Conservation (phyloP, 2,113 vertebrate genomes). For the Anguilla rostrata region DNA sequence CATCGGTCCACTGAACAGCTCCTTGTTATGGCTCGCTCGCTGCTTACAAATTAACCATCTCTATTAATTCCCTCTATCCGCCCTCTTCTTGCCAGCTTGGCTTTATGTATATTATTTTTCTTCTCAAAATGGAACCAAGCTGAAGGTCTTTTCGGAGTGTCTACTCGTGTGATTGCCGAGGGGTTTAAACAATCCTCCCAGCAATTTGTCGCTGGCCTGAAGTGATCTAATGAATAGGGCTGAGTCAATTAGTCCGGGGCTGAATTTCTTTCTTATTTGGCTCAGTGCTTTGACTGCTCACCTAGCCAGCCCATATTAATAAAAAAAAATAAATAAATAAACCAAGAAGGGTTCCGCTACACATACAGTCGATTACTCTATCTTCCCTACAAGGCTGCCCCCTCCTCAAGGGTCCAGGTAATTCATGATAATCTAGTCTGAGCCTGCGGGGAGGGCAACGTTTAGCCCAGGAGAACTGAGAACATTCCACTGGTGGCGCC, state of each 20-base stretch:
- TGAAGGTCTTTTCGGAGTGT: constrained; percentile 1
- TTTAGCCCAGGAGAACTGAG: neutral
- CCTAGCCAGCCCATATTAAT: constrained; percentile 28
- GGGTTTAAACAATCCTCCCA: constrained; percentile 30
- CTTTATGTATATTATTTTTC: constrained; percentile 15
- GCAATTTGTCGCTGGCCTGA: constrained; percentile 29
- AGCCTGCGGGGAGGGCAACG: constrained; percentile 19
- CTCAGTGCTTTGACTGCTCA: constrained; percentile 4
- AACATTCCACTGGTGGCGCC: constrained; percentile 1
- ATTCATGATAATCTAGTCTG: constrained; percentile 43
- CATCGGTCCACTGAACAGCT: neutral
- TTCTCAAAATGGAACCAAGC: constrained; percentile 7
- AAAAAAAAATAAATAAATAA: constrained; percentile 20
- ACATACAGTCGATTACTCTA: constrained; percentile 8
- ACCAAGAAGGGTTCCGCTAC: neutral
- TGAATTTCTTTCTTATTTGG: constrained; percentile 19
- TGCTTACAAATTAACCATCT: constrained; percentile 9
- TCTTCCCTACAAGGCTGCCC: constrained; percentile 26
- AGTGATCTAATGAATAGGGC: constrained; percentile 28
- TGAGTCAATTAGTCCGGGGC: constrained; percentile 24
- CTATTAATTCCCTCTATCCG: constrained; percentile 13
- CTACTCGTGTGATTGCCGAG: constrained; percentile 21
- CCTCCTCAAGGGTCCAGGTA: constrained; percentile 35
- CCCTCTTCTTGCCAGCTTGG: neutral
- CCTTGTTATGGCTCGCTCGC: neutral